phyloP scores from a whole-genome alignment of 2,113 vertebrate species.

The Gambusia holbrooki region DNA sequence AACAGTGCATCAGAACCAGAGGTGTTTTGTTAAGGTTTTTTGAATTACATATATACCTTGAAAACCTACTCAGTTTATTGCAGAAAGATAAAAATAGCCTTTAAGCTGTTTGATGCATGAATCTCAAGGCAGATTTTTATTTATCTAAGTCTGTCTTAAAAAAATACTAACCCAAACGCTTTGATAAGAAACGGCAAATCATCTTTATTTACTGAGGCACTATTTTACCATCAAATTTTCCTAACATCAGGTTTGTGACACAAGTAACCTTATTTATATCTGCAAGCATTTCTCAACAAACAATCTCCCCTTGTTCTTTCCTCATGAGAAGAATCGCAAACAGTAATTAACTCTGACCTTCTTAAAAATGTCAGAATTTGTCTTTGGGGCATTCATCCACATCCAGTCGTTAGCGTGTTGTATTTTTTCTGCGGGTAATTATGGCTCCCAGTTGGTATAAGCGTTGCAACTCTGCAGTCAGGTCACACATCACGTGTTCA shows the following conservation, averaged over 20 bases:
- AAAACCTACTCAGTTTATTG: neutral
- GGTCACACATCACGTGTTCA: conserved; percentile 9
- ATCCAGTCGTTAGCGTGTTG: conserved; percentile 43
- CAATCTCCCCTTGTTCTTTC: conserved; percentile 20
- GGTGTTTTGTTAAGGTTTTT: too few relatives aligned
- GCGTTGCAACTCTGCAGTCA: conserved; percentile 30
- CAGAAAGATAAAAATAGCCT: neutral
- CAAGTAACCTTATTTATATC: conserved; percentile 34
- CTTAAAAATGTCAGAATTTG: conserved; percentile 67
- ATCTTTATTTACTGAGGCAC: neutral
- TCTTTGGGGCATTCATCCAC: conserved; percentile 43
- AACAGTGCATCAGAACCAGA: neutral
- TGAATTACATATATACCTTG: neutral
- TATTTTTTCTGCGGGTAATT: conserved; percentile 54
- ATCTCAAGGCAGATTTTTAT: neutral
- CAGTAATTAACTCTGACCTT: conserved; percentile 69
- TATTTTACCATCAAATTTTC: conserved; percentile 14
- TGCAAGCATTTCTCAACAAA: conserved; percentile 31
- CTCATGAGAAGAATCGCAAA: conserved; percentile 19
- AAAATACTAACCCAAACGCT: neutral
- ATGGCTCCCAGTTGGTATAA: conserved; percentile 27
- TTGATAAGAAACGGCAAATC: neutral
- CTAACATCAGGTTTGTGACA: conserved; percentile 11
- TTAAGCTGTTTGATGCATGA: neutral
- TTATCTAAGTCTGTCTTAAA: neutral